phyloP scores from a whole-genome alignment of 1,140 invertebrate genomes.

The Drosophila quadrilineata region DNA sequence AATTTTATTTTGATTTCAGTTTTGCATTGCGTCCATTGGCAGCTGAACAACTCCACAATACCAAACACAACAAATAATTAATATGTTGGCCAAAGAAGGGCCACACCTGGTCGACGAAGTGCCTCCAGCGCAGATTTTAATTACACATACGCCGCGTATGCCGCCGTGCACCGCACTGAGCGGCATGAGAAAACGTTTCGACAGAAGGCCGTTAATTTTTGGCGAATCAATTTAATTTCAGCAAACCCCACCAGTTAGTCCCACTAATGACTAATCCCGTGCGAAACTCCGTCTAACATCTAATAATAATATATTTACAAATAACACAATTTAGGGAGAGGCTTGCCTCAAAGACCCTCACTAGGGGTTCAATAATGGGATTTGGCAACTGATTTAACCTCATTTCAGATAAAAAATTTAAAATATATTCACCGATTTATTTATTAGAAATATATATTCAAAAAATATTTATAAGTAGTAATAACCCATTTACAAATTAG shows the following conservation, averaged over 20 bases:
- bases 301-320: not conserved
- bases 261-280: conserved; percentile 21
- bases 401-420: no score
- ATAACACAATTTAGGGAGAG: not conserved
- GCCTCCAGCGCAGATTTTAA: conserved; percentile 58
- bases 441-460: no score
- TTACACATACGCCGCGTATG: conserved; percentile 45
- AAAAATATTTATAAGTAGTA: no score
- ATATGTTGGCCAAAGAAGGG: conserved; percentile 65
- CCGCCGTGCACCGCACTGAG: no score
- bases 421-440: no score
- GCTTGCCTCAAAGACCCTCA: no score
- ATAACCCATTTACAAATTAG: no score
- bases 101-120: conserved; percentile 70
- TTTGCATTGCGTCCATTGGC: conserved; percentile 11
- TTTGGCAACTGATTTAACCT: no score
- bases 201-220: conserved; percentile 39
- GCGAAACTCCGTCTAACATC: conserved; percentile 16
- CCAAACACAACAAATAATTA: conserved; percentile 45
- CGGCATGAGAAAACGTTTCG: conserved; percentile 26
- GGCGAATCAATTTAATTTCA: conserved; percentile 40
- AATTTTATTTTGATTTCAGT: conserved; percentile 25
- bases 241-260: not conserved
- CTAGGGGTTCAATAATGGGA: no score
- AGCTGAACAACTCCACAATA: not conserved